phyloP scores from a whole-genome alignment of 2,888 invertebrate genomes.

The Eupithecia dodoneata region DNA sequence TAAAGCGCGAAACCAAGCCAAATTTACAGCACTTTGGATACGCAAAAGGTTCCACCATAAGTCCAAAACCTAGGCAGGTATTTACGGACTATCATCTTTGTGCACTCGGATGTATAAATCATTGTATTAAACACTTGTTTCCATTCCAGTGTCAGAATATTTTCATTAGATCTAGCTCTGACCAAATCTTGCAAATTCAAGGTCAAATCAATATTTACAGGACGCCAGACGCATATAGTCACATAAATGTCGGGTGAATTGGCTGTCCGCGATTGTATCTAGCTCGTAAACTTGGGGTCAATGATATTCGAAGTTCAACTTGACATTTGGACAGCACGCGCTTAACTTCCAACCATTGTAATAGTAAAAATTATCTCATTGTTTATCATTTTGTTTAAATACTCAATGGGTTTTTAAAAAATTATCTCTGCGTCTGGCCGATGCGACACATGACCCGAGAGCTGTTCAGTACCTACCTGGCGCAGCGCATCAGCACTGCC shows the following conservation, averaged over 20 bases:
- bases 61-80: neutral
- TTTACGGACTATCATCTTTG: neutral
- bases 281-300: slow-evolving; percentile 5
- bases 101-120: neutral
- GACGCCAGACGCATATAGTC: slow-evolving; percentile 16
- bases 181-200: slow-evolving; percentile 11
- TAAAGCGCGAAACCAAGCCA: neutral
- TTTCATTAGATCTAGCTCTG: neutral
- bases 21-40: neutral
- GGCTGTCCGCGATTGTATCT: slow-evolving; percentile 2
- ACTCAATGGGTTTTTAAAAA: no score
- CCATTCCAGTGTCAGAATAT: neutral
- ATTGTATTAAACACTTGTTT: neutral
- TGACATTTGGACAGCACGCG: neutral
- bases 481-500: no score
- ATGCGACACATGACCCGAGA: no score
- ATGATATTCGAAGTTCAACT: neutral
- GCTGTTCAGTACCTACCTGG: no score
- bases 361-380: neutral
- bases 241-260: slow-evolving; percentile 17
- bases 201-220: slow-evolving; percentile 26
- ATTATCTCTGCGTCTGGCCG: no score
- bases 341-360: neutral
- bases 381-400: neutral
- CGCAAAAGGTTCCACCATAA: neutral